A percentile compares a stretch with the other conserved stretches of the same genome.
Evolutionary conservation across 2,797 vertebrate genomes (phyloP).

Genomic region (Nyctibius grandis): DNA sequence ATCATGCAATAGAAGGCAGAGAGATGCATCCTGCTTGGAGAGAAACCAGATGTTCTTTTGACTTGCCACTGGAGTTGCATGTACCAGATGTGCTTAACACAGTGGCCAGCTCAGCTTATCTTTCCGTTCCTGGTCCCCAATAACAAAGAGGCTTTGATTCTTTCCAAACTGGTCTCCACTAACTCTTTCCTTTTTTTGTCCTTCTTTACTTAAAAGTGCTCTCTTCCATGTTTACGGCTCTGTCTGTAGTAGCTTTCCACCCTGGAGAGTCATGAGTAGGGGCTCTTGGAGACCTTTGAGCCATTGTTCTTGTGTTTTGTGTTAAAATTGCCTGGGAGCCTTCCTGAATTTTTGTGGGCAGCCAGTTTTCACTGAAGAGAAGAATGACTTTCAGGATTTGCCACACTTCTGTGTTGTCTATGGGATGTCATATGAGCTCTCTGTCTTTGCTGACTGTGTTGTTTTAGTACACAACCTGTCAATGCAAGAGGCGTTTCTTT

Average conservation of each 20-base stretch:
- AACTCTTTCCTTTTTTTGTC: background rate
- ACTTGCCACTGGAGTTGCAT: background rate
- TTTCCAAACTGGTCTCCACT: background rate
- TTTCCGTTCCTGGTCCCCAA: background rate
- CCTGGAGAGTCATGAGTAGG: background rate
- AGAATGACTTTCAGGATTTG: background rate
- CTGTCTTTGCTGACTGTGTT: background rate
- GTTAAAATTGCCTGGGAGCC: background rate
- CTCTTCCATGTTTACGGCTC: background rate
- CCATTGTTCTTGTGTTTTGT: background rate
- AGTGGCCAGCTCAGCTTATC: background rate
- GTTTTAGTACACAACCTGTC: background rate
- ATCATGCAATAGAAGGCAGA: background rate
- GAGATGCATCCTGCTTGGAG: background rate
- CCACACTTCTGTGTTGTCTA: fast-evolving
- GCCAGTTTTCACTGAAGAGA: background rate
- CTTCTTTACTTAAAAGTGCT: background rate
- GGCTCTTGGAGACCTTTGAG: background rate
- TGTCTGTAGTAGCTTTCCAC: background rate
- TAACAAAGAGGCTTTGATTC: background rate
- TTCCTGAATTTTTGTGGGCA: background rate
- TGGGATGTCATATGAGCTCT: background rate
- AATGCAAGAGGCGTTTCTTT: background rate
- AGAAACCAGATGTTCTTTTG: background rate
- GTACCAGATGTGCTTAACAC: background rate